Evolutionary conservation across 2,797 vertebrate species (phyloP).

Genomic region (Caiman crocodilus): DNA sequence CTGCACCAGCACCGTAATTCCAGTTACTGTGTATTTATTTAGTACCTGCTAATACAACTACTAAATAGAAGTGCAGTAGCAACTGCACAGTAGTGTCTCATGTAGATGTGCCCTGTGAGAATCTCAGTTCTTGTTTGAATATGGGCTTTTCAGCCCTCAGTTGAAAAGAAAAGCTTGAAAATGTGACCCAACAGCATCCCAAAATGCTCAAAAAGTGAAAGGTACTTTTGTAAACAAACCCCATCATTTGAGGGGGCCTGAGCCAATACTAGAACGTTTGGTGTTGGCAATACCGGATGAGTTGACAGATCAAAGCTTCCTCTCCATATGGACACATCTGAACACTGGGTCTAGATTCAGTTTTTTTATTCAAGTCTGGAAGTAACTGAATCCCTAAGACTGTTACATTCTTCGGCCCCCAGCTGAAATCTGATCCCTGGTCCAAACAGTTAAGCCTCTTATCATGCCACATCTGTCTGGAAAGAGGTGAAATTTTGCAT

Average conservation of each 20-base stretch:
- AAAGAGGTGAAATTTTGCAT: too few species aligned
- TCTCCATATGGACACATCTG: background rate
- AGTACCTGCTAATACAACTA: too few species aligned
- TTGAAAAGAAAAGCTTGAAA: fast-evolving
- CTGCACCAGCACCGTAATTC: too few species aligned
- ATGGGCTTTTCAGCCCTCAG: background rate
- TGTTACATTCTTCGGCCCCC: too few species aligned
- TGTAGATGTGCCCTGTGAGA: background rate
- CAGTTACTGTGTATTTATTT: too few species aligned
- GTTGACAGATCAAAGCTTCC: background rate
- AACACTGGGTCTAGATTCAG: background rate
- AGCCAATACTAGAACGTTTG: slow-evolving; percentile 15
- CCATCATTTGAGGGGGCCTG: background rate
- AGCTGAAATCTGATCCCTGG: too few species aligned
- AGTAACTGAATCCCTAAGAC: background rate
- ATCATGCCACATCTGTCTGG: too few species aligned
- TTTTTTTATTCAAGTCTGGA: background rate
- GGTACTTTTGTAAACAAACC: slow-evolving; percentile 22
- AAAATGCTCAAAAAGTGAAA: background rate
- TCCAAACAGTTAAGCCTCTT: too few species aligned
- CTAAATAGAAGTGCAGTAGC: too few species aligned
- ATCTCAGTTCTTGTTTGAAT: slow-evolving; percentile 7
- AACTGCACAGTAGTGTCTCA: too few species aligned
- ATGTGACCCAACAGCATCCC: background rate
- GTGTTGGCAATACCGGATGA: slow-evolving; percentile 8